phyloP scores from a whole-genome alignment of 1,140 invertebrate genomes.

The Globodera ellingtonae region DNA sequence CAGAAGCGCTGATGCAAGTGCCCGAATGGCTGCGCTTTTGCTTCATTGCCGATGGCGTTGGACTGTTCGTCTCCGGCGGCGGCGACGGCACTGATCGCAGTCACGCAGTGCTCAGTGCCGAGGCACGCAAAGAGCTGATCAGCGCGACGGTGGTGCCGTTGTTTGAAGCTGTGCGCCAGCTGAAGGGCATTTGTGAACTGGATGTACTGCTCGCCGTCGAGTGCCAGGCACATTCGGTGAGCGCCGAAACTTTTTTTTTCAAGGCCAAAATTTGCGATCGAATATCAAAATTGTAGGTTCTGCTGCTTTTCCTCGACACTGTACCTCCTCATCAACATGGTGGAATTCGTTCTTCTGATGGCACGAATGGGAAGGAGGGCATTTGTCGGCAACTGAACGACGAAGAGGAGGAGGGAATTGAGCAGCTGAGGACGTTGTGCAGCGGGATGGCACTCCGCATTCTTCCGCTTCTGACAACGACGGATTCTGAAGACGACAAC shows the following conservation, averaged over 20 bases:
- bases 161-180: background rate
- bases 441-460: background rate
- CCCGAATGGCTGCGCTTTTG: constrained; percentile 46
- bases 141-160: background rate
- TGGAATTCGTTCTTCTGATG: no score
- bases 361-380: no score
- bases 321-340: background rate
- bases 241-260: no score
- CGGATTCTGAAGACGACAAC: background rate
- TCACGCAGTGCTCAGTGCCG: no score
- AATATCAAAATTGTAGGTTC: background rate
- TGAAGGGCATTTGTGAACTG: background rate
- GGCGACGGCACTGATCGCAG: no score
- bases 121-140: background rate
- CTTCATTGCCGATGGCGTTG: constrained; percentile 1
- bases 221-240: background rate
- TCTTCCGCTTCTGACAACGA: background rate
- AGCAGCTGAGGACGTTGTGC: background rate
- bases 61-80: background rate
- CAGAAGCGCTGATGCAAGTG: constrained; percentile 39
- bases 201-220: background rate
- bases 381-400: background rate
- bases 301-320: background rate
- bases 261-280: no score
- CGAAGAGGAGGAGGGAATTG: background rate